Base-by-base conservation (phyloP, 2,113 vertebrate species). In the Pseudopipra pipra region DNA sequence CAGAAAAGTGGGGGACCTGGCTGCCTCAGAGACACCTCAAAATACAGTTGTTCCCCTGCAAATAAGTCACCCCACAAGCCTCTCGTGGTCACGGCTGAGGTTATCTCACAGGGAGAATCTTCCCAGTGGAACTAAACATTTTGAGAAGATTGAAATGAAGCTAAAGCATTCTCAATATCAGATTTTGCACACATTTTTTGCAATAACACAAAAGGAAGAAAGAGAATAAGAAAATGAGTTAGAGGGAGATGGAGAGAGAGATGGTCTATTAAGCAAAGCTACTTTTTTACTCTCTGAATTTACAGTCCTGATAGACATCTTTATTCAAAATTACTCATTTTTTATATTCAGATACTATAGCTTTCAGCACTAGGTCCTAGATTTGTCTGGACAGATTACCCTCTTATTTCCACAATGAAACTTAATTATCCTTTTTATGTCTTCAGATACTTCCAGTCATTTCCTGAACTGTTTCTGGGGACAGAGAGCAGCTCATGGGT, bases 361-460 rank as follows among this genome's bases (percentile, higher is more conserved):
- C 89, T 96, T 90, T 96, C 90, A 90, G 87, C 85, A 56, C 83
- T 61, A 28, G 61, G 21, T 83, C 92, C 61, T 74, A 95, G 88
- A 93, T 94, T 91, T 96, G 93, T 56, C 92, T 93, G 88, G 83
- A 88, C 93, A 94, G 90, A 97, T 96, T 97, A 94, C 80, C 52
- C 66, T 95, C 52, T 95, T 96, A 90, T 90, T 85, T 87, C 71
- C 78, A 94, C 93, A 92, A 72, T 92, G 80, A 93, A 95, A 90
- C 82, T 94, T 95, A 92, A 92, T 96, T 96, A 96, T 84, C 90
- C 83, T 87, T 97, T 95, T 93, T 88, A 72, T 87, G 41, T 70
- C 88, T 65, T 90, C 86, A 93, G 83, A 92, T 81, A 81, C 54
- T 87, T 92, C 56, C 65, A 92, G 89, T 84, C 79, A 84, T 90